Percentiles rank a stretch among this genome's conserved stretches.
phyloP scores from a whole-genome alignment of 2,888 invertebrate genomes.

The Scaptodrosophila latifasciaeformis region DNA sequence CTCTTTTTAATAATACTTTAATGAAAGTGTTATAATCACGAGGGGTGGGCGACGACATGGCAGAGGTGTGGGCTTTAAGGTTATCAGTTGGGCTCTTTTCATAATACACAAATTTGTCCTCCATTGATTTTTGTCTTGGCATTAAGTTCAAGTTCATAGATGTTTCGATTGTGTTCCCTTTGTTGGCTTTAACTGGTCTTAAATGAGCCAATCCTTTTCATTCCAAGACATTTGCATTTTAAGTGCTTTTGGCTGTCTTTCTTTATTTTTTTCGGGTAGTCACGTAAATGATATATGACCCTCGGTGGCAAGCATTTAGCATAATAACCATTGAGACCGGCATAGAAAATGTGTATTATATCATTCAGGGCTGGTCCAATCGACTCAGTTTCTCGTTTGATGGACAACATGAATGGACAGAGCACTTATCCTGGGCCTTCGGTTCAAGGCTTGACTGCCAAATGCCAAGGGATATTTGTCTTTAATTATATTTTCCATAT shows the following conservation, averaged over 20 bases:
- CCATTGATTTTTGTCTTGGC: slow-evolving; percentile 1
- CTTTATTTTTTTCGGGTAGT: slow-evolving; percentile 1
- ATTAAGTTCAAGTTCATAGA: slow-evolving; percentile 23
- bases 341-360: no score
- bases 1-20: slow-evolving; percentile 20
- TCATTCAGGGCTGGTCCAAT: no score
- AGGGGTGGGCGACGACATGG: no score
- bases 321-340: slow-evolving; percentile 1
- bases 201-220: no score
- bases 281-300: slow-evolving; percentile 1
- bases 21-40: slow-evolving; percentile 21
- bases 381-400: no score
- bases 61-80: neutral
- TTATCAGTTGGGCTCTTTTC: slow-evolving; percentile 18
- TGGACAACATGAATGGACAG: neutral
- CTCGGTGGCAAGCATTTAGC: no score
- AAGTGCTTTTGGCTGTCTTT: slow-evolving; percentile 21
- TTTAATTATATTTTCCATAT: neutral
- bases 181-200: no score
- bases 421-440: neutral
- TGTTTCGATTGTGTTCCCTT: slow-evolving; percentile 1
- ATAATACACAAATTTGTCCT: neutral
- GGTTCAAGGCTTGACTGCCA: no score
- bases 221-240: slow-evolving; percentile 25
- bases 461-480: neutral